Evolutionary conservation across 2,113 vertebrate genomes (phyloP).

Genomic region (Charadrius vociferus): DNA sequence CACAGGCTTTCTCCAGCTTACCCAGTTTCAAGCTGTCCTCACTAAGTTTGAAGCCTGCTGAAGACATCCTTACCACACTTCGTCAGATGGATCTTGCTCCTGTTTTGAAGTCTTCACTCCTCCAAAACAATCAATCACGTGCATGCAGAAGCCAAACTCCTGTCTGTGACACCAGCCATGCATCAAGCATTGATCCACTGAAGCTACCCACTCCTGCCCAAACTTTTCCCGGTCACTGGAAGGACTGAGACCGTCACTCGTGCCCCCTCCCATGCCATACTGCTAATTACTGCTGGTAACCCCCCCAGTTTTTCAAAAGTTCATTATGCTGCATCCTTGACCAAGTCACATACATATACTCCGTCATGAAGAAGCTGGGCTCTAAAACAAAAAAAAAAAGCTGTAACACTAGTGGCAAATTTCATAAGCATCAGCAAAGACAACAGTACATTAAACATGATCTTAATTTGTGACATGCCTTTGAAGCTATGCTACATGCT

Average conservation of each 20-base stretch:
- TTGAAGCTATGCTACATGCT: not conserved
- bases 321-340: not conserved
- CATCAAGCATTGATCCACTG: not conserved
- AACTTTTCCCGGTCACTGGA: not conserved
- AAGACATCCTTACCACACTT: not conserved
- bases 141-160: not conserved
- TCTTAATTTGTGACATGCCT: conserved; percentile 37
- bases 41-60: not conserved
- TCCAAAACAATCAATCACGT: accelerated
- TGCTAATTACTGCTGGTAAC: not conserved
- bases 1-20: not conserved
- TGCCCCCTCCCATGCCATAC: not conserved
- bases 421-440: conserved; percentile 44
- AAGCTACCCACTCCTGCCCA: not conserved
- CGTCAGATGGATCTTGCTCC: not conserved
- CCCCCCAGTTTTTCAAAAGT: not conserved
- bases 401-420: not conserved
- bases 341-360: not conserved
- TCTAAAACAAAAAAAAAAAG: not conserved
- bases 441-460: not conserved
- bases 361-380: not conserved
- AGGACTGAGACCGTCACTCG: not conserved
- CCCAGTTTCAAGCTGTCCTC: not conserved
- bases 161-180: not conserved
- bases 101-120: not conserved